Evolutionary conservation across 2,113 vertebrate species (phyloP).

Genomic region (Carassius gibelio): DNA sequence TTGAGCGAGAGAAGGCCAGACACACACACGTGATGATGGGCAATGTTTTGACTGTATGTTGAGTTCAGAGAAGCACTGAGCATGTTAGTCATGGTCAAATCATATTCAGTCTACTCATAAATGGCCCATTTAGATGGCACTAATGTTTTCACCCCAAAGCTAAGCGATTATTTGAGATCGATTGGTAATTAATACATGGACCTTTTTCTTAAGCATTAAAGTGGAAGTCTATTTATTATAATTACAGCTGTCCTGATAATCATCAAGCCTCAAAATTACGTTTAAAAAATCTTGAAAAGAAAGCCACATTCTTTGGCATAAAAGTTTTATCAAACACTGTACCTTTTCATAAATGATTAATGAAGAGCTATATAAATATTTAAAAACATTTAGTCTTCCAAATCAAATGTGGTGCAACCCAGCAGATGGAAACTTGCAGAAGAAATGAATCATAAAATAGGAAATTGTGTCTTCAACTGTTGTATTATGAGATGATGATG

Average conservation of each 20-base stretch:
- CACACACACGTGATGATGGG: conserved; percentile 7
- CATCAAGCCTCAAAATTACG: not conserved
- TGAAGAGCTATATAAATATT: no score
- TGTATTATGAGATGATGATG: not conserved
- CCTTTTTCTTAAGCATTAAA: no score
- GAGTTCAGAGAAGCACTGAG: not conserved
- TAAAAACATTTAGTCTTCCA: no score
- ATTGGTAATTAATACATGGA: not conserved
- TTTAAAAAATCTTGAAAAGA: not conserved
- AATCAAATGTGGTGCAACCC: not conserved
- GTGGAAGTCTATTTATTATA: no score
- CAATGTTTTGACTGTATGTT: not conserved
- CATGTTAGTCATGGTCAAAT: not conserved
- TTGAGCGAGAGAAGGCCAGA: conserved; percentile 35
- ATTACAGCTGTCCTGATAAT: not conserved
- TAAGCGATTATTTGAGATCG: not conserved
- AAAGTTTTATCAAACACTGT: no score
- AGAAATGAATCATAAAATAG: not conserved
- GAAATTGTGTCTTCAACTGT: not conserved
- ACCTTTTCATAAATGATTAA: no score
- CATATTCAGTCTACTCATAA: not conserved
- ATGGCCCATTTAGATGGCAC: not conserved
- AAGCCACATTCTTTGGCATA: not conserved
- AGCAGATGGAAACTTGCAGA: not conserved
- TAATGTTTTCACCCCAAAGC: not conserved